A percentile compares a stretch with the other conserved stretches of the same genome.
Evolutionary conservation across 1,140 invertebrate genomes (phyloP).

Genomic region (Armadillidium nasatum): DNA sequence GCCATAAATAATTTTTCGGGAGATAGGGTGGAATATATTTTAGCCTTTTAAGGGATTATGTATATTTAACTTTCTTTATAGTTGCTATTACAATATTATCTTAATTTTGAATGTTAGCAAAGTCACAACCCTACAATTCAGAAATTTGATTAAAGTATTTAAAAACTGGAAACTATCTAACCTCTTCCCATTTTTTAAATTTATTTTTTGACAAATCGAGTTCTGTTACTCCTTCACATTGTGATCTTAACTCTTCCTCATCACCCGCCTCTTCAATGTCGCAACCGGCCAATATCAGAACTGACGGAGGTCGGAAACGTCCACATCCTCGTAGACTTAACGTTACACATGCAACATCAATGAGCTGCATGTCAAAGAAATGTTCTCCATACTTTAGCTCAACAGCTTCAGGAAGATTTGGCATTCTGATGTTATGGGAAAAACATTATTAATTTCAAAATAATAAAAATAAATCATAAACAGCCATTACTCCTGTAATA

Average conservation of each 20-base stretch:
- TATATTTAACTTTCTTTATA: no score
- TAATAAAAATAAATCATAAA: not conserved
- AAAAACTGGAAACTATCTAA: slow-evolving; percentile 8
- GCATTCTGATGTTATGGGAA: slow-evolving; percentile 27
- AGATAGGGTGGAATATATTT: no score
- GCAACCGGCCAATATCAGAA: slow-evolving; percentile 42
- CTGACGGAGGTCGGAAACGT: slow-evolving; percentile 35
- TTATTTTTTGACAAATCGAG: slow-evolving; percentile 42
- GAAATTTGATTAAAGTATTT: not conserved
- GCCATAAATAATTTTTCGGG: no score
- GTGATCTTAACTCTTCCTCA: slow-evolving; percentile 37
- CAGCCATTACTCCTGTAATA: not conserved
- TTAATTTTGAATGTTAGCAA: not conserved
- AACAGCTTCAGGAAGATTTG: slow-evolving; percentile 41
- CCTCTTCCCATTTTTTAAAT: slow-evolving; percentile 42
- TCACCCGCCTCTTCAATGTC: slow-evolving; percentile 42
- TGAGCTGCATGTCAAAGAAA: slow-evolving; percentile 30
- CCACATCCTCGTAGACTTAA: slow-evolving; percentile 34
- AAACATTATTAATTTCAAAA: not conserved
- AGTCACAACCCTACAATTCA: not conserved
- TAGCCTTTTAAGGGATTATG: no score
- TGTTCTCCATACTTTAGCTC: slow-evolving; percentile 42
- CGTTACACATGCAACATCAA: slow-evolving; percentile 39
- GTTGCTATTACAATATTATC: not conserved
- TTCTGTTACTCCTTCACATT: slow-evolving; percentile 41